Conservation (phyloP, 2,797 vertebrate genomes). For the Paramormyrops hopkinsi region DNA sequence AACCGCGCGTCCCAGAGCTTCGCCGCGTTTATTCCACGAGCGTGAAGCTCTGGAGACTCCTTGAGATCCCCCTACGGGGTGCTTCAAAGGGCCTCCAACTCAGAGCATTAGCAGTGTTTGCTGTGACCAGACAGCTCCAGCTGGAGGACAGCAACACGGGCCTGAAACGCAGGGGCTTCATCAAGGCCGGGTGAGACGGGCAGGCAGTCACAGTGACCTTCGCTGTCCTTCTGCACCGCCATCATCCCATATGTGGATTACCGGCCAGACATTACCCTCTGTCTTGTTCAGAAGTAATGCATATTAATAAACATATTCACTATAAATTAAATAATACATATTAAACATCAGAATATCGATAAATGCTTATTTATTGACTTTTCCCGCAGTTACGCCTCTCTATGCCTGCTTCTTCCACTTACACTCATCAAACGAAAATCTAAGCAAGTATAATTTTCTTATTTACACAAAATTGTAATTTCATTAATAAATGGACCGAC, state of each 20-base stretch:
- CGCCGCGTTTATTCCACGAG: not conserved
- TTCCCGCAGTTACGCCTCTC: not conserved
- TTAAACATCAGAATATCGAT: not conserved
- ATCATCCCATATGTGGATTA: not conserved
- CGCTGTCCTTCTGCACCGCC: too few species aligned
- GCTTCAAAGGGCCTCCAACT: conserved; percentile 8
- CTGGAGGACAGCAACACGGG: not conserved
- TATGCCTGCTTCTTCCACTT: not conserved
- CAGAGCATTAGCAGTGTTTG: not conserved
- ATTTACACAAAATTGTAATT: not conserved
- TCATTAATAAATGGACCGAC: not conserved
- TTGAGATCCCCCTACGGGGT: not conserved
- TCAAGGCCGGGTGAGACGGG: not conserved
- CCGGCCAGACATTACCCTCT: not conserved
- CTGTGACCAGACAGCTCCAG: not conserved
- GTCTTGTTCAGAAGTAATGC: not conserved
- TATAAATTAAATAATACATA: not conserved
- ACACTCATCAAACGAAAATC: not conserved
- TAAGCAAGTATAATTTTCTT: not conserved
- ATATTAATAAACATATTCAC: not conserved
- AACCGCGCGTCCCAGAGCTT: not conserved
- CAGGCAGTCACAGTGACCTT: not conserved
- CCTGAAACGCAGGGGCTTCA: not conserved
- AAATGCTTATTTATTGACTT: not conserved
- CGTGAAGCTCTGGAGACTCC: not conserved